Evolutionary conservation across 2,888 invertebrate species (phyloP), one percentile per base, ranked within the genome.

Genomic region (Pherbina coryleti): DNA sequence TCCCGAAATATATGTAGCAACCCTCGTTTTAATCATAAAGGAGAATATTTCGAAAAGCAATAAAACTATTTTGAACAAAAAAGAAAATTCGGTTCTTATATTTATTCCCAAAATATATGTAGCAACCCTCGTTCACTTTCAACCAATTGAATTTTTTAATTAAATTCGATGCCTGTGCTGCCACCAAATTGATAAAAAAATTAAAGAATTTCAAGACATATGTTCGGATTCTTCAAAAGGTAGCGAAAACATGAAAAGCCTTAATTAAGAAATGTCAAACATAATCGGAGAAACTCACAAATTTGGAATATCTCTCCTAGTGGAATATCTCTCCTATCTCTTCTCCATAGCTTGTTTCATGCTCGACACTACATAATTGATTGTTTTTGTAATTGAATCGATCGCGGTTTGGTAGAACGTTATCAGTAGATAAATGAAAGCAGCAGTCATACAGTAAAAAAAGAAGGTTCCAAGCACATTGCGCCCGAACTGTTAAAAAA

Each of bases 191-290:
- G n/a, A n/a, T 53, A 53, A 22, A 70, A 31, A 55, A 51, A 74
- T 72, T 64, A 62, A 62, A 71, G 22, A 71, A 37, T 62, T 22
- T 28, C 31, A 14, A 79, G 84, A 84, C 83, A 83, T 78, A 78
- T 86, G 86, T 87, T 85, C 78, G 71, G 81, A 85, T 86, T 86
- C 86, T 87, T 87, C 88, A 87, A 87, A 87, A 87, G 85, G 87
- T 87, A 87, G 87, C 88, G 87, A 87, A 86, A 87, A 85, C 85
- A 87, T 84, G 81, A 82, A 84, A 85, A 72, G 84, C 84, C 84
- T 86, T 87, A 87, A 87, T 87, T 87, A 85, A 84, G 84, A 85
- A 87, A 86, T 86, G 87, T 87, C 85, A 82, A 84, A 86, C 85
- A 86, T 69, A 83, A 37, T 22, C 57, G 57, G n/a, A 57, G 28